Evolutionary conservation across 2,113 vertebrate species (phyloP).

Genomic region (Semnornis frantzii): DNA sequence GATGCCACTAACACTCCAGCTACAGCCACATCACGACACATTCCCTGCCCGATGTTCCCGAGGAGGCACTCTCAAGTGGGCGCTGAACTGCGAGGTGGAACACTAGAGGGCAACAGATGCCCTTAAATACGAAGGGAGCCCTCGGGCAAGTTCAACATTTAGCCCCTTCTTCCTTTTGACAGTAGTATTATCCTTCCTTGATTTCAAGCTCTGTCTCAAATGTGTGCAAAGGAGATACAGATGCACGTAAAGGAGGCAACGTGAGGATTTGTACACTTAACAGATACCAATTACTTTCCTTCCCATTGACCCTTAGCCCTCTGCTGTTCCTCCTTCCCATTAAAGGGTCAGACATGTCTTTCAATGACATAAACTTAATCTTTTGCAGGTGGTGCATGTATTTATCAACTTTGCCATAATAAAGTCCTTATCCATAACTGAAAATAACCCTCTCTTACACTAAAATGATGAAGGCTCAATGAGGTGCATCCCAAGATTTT

Average conservation of each 20-base stretch:
- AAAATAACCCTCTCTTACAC: neutral
- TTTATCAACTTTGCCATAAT: rapidly evolving
- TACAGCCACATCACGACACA: rapidly evolving
- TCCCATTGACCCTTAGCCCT: neutral
- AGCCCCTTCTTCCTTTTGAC: neutral
- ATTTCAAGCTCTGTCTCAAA: no score
- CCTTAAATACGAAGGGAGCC: neutral
- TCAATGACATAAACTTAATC: neutral
- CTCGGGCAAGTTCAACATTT: rapidly evolving
- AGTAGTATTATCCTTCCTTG: neutral
- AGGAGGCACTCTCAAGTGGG: rapidly evolving
- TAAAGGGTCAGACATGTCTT: rapidly evolving
- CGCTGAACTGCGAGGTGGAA: neutral
- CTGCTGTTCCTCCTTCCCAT: neutral
- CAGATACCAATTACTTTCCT: neutral
- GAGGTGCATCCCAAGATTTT: neutral
- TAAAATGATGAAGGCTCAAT: neutral
- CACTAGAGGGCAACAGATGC: constrained; percentile 73
- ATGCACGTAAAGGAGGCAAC: rapidly evolving
- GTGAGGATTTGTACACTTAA: rapidly evolving
- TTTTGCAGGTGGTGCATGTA: neutral
- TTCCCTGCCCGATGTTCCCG: rapidly evolving
- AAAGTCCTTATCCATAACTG: neutral
- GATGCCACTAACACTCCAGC: neutral
- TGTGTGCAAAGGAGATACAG: rapidly evolving